A percentile compares a stretch with the other conserved stretches of the same genome.
Evolutionary conservation across 2,888 invertebrate genomes (phyloP).

Genomic region (Pachycephus smyrnensis): DNA sequence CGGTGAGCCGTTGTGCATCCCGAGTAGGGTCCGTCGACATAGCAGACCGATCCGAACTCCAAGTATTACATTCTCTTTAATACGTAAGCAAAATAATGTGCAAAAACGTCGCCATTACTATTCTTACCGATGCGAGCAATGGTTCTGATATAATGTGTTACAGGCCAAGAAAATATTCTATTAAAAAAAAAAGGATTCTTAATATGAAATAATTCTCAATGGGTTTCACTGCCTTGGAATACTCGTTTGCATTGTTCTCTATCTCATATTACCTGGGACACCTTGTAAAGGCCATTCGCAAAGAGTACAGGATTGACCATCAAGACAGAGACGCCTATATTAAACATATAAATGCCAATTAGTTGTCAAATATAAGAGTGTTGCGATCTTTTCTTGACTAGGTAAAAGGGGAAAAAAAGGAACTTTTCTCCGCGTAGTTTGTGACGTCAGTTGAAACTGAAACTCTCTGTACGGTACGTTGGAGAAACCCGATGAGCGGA

Average conservation of each 20-base stretch:
- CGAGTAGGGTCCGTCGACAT: constrained; percentile 28
- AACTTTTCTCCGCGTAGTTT: constrained; percentile 5
- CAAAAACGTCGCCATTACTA: not conserved
- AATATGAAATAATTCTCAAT: not conserved
- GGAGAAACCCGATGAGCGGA: constrained; percentile 26
- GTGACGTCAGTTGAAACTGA: constrained; percentile 23
- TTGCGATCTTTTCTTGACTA: not conserved
- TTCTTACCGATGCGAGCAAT: not conserved
- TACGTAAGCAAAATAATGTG: not conserved
- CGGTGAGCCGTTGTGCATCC: constrained; percentile 35
- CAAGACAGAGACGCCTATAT: not conserved
- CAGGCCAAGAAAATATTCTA: not conserved
- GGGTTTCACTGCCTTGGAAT: not conserved
- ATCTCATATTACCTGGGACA: not conserved
- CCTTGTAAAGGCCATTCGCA: not conserved
- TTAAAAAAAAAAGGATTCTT: not conserved
- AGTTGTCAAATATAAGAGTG: not conserved
- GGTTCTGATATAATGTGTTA: not conserved
- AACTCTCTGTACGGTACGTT: constrained; percentile 24
- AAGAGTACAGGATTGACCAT: not conserved
- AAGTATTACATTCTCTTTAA: constrained; percentile 8
- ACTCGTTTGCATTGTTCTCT: not conserved
- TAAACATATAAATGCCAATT: not conserved
- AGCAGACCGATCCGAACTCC: constrained; percentile 29
- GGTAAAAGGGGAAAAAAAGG: not conserved